Evolutionary conservation across 1,140 invertebrate species (phyloP).

Genomic region (Trigoniulus corallinus): DNA sequence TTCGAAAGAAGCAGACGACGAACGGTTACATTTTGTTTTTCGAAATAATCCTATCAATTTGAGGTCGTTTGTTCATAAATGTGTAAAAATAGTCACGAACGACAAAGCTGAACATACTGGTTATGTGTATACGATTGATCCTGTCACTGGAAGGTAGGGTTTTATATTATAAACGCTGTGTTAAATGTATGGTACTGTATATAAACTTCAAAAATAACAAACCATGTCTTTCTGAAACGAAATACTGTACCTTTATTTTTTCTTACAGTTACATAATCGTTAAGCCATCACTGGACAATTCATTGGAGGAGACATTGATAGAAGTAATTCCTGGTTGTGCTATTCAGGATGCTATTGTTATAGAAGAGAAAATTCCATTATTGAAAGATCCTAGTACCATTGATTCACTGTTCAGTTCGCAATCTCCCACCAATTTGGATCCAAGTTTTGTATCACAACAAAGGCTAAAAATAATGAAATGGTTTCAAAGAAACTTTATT

Average conservation of each 20-base stretch:
- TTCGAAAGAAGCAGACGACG: too few relatives aligned
- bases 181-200: background rate
- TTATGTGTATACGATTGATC: slow-evolving; percentile 25
- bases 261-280: slow-evolving; percentile 18
- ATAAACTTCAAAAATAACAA: too few relatives aligned
- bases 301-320: slow-evolving; percentile 16
- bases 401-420: slow-evolving; percentile 2
- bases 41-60: too few relatives aligned
- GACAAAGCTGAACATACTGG: slow-evolving; percentile 16
- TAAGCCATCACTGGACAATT: slow-evolving; percentile 3
- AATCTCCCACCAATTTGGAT: slow-evolving; percentile 13
- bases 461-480: slow-evolving; percentile 18
- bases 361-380: slow-evolving; percentile 15
- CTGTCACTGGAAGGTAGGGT: slow-evolving; percentile 19
- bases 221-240: background rate
- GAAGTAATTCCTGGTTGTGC: slow-evolving; percentile 16
- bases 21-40: too few relatives aligned
- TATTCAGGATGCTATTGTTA: slow-evolving; percentile 14
- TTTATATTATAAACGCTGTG: background rate
- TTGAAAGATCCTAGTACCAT: slow-evolving; percentile 12
- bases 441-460: slow-evolving; percentile 16
- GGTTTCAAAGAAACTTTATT: slow-evolving; percentile 22
- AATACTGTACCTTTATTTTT: background rate
- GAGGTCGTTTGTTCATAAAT: too few relatives aligned
- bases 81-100: too few relatives aligned